Conservation (phyloP, 92 coral and sea anemone genomes). For the Virgularia gustaviana region DNA sequence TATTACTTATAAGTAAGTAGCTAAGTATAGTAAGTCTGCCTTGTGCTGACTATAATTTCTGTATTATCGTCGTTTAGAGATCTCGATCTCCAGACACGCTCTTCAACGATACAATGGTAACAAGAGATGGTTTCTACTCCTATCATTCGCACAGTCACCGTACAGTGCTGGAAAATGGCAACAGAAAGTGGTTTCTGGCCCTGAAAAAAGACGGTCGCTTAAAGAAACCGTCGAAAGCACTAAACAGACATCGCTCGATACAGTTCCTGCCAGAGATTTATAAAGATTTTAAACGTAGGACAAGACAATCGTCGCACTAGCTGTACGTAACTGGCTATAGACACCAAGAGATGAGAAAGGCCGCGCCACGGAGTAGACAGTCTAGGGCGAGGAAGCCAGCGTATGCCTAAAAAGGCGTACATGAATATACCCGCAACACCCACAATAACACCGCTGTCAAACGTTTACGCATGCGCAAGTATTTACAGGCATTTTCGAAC, state of each 20-base stretch:
- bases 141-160: conserved; percentile 59
- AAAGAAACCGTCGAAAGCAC: conserved; percentile 67
- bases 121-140: conserved; percentile 53
- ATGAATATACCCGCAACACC: not conserved
- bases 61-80: conserved; percentile 1
- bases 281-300: too few species aligned
- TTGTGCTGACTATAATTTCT: not conserved
- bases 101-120: conserved; percentile 30
- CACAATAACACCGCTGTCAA: too few species aligned
- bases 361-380: too few species aligned
- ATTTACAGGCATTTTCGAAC: too few species aligned
- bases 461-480: too few species aligned
- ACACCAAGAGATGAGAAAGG: too few species aligned
- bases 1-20: too few species aligned
- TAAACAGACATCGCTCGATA: conserved; percentile 56
- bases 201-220: conserved; percentile 58
- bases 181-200: conserved; percentile 57
- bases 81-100: conserved; percentile 26
- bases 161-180: not conserved
- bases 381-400: too few species aligned
- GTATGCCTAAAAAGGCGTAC: too few species aligned
- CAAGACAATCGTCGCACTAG: too few species aligned
- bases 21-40: too few species aligned
- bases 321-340: too few species aligned
- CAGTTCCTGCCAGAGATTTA: conserved; percentile 58